Conservation (phyloP, 2,797 vertebrate genomes). For the Protonibea diacanthus region DNA sequence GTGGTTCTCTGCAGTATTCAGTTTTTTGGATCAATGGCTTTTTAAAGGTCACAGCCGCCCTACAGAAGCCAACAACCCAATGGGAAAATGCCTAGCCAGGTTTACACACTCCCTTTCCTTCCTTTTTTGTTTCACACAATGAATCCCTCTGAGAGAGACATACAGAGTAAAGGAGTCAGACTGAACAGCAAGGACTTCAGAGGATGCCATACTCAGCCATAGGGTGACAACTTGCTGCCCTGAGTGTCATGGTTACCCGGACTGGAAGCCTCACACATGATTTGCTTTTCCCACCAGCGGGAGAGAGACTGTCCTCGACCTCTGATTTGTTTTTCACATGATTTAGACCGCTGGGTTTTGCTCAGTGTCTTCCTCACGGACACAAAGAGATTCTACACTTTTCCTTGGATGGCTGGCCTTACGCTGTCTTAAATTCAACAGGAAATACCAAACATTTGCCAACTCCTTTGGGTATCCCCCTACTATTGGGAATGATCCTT, state of each 20-base stretch:
- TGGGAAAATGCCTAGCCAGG: constrained; percentile 54
- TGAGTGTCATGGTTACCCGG: constrained; percentile 75
- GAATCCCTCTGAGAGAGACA: constrained; percentile 65
- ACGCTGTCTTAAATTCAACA: constrained; percentile 41
- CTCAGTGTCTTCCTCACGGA: constrained; percentile 50
- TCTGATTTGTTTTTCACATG: constrained; percentile 78
- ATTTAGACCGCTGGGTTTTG: constrained; percentile 63
- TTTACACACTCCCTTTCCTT: constrained; percentile 58
- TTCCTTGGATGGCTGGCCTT: constrained; percentile 40
- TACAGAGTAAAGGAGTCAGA: constrained; percentile 29
- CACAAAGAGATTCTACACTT: constrained; percentile 55
- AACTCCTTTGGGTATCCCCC: constrained; percentile 59
- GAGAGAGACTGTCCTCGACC: constrained; percentile 62
- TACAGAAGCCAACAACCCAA: constrained; percentile 56
- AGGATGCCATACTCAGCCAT: constrained; percentile 51
- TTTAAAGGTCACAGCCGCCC: constrained; percentile 78
- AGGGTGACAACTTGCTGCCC: constrained; percentile 62
- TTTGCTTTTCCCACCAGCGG: constrained; percentile 84
- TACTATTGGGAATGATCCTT: constrained; percentile 50
- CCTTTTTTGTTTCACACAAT: constrained; percentile 56
- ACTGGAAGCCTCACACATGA: constrained; percentile 72
- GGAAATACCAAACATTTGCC: constrained; percentile 71
- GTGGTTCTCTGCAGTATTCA: constrained; percentile 60
- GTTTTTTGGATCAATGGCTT: constrained; percentile 72
- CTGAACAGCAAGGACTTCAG: constrained; percentile 45